phyloP scores from a whole-genome alignment of 2,113 vertebrate genomes.

The Bagarius yarrelli region DNA sequence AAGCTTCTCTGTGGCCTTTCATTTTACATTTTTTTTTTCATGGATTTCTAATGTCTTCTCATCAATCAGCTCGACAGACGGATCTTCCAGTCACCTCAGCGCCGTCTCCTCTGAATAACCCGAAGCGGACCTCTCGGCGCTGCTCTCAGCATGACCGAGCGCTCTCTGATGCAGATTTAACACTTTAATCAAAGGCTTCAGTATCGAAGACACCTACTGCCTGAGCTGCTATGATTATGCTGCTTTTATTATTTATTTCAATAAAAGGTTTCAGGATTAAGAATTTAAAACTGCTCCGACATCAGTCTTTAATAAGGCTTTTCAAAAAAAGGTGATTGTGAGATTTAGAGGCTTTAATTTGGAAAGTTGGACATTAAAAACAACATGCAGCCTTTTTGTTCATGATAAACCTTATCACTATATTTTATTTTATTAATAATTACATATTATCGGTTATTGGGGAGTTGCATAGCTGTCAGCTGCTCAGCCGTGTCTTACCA shows the following conservation, averaged over 20 bases:
- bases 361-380: not conserved
- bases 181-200: constrained; percentile 51
- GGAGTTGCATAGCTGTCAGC: not conserved
- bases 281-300: not conserved
- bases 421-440: not conserved
- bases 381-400: no score
- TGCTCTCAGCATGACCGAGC: constrained; percentile 33
- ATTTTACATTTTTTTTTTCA: constrained; percentile 69
- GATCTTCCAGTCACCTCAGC: constrained; percentile 59
- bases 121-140: constrained; percentile 65
- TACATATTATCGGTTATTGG: no score
- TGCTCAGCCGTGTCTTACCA: not conserved
- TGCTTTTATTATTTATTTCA: not conserved
- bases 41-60: constrained; percentile 62
- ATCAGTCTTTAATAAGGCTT: constrained; percentile 25
- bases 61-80: constrained; percentile 70
- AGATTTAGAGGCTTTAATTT: constrained; percentile 10
- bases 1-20: constrained; percentile 63
- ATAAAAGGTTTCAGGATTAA: not conserved
- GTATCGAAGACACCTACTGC: not conserved
- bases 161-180: constrained; percentile 56
- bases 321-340: constrained; percentile 11
- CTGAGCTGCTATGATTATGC: not conserved
- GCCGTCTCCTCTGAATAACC: constrained; percentile 64
- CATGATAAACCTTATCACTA: not conserved